Conservation (phyloP, 2,797 vertebrate species). For the Platyrinchus mystaceus region DNA sequence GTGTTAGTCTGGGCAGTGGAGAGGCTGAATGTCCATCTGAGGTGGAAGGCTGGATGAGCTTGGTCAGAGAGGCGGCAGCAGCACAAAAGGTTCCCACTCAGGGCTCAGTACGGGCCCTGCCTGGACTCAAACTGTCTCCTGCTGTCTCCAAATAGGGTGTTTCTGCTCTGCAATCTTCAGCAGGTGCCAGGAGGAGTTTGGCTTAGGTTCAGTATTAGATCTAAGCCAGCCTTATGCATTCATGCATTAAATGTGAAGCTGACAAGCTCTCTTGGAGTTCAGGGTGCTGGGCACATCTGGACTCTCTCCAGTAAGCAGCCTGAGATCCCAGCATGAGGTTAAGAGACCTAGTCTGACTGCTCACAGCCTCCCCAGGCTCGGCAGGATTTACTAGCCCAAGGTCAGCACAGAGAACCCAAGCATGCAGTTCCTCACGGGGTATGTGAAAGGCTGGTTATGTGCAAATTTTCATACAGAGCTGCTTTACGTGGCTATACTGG, state of each 20-base stretch:
- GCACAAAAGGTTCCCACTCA: neutral
- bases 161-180: neutral
- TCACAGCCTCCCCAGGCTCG: neutral
- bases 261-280: neutral
- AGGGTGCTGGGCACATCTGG: neutral
- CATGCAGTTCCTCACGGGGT: neutral
- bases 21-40: fast-evolving
- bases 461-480: neutral
- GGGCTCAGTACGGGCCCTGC: neutral
- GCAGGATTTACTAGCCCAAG: neutral
- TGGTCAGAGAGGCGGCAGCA: neutral
- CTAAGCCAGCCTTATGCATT: neutral
- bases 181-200: neutral
- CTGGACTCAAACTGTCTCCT: neutral
- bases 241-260: neutral
- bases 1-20: neutral
- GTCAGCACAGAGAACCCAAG: neutral
- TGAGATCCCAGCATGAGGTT: neutral
- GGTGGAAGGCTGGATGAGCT: neutral
- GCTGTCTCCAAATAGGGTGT: neutral
- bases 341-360: neutral
- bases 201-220: neutral
- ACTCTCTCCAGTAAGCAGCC: neutral
- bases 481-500: neutral
- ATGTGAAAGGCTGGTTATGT: neutral